These are phyloP conservation scores for Acleris sparsana DNA, from an alignment of 2,888 invertebrate species.

Conservation along the genomic window DNA sequence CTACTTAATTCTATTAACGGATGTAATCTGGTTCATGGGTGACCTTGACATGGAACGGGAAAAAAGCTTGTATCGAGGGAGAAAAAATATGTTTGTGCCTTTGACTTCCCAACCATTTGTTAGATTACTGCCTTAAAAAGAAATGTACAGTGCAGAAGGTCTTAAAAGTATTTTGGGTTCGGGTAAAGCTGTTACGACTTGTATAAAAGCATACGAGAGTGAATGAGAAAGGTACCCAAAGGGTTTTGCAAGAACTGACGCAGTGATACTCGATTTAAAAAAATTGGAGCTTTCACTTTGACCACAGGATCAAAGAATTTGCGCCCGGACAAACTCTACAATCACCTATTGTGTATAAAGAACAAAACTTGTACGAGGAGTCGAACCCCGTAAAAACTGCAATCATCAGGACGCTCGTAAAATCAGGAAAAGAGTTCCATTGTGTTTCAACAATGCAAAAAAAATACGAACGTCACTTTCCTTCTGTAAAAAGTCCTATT, in stretches of 20 bases:
- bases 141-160: no score
- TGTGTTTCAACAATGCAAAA: constrained; percentile 58
- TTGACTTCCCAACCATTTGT: not conserved
- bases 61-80: not conserved
- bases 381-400: constrained; percentile 28
- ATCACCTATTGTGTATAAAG: constrained; percentile 27
- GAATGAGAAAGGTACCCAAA: no score
- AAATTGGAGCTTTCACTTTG: not conserved
- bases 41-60: constrained; percentile 12
- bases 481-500: constrained; percentile 53
- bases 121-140: no score
- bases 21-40: constrained; percentile 2
- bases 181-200: no score
- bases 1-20: constrained; percentile 20
- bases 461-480: constrained; percentile 34
- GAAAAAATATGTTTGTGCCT: no score
- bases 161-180: no score
- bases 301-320: not conserved
- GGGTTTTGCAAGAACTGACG: no score
- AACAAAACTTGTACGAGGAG: constrained; percentile 13
- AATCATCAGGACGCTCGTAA: constrained; percentile 27
- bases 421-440: constrained; percentile 36
- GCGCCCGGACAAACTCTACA: constrained; percentile 10
- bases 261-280: no score
- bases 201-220: no score